These are phyloP conservation scores for Drosophila atroscutellata DNA, from an alignment of 2,888 invertebrate species.

Conservation along the genomic window DNA sequence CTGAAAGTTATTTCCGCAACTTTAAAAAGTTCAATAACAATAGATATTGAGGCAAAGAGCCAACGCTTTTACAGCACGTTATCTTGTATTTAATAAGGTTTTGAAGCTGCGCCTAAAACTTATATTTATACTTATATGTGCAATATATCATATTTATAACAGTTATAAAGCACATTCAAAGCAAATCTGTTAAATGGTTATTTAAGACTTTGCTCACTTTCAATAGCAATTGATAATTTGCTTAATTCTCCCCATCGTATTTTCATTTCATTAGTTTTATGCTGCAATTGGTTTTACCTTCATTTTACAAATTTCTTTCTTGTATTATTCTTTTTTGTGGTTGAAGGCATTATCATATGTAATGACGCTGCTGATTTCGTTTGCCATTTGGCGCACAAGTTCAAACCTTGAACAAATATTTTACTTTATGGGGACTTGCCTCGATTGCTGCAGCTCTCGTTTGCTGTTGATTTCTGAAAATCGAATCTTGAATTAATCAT, in stretches of 20 bases:
- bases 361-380: slow-evolving; percentile 76
- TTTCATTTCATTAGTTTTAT: slow-evolving; percentile 69
- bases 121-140: no score
- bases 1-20: background rate
- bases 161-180: background rate
- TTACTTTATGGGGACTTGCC: slow-evolving; percentile 46
- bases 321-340: slow-evolving; percentile 5
- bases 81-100: background rate
- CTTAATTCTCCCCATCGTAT: slow-evolving; percentile 46
- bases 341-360: slow-evolving; percentile 81
- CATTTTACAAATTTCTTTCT: slow-evolving; percentile 19
- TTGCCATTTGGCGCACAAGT: slow-evolving; percentile 57
- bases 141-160: background rate
- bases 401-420: slow-evolving; percentile 81
- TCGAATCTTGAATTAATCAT: slow-evolving; percentile 83
- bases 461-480: slow-evolving; percentile 58
- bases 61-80: background rate
- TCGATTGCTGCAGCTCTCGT: slow-evolving; percentile 8
- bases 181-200: slow-evolving; percentile 15
- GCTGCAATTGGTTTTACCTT: slow-evolving; percentile 31
- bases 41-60: background rate
- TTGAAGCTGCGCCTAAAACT: background rate
- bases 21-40: background rate
- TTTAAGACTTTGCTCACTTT: slow-evolving; percentile 7
- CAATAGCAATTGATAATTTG: slow-evolving; percentile 37